Conservation (phyloP, 1,140 invertebrate species). For the Oryctes rhinoceros region DNA sequence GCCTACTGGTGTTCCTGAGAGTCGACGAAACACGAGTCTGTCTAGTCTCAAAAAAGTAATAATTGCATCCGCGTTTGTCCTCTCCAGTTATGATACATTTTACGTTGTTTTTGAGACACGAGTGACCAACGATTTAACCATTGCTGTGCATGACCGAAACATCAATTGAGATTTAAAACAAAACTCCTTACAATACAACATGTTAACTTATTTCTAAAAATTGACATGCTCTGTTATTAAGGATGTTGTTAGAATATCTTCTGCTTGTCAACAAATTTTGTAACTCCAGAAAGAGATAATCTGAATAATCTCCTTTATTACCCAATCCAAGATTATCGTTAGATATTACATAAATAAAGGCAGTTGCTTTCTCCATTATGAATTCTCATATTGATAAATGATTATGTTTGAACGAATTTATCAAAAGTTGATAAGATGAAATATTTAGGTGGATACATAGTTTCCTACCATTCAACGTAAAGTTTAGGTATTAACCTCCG, state of each 20-base stretch:
- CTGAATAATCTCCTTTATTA: background rate
- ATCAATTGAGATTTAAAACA: too few species aligned
- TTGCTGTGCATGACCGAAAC: too few species aligned
- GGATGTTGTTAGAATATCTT: background rate
- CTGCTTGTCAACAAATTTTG: background rate
- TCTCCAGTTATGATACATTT: too few species aligned
- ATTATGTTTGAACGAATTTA: background rate
- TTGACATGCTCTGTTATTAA: too few species aligned
- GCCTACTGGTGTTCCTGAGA: too few species aligned
- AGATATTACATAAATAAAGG: background rate
- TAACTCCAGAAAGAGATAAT: background rate
- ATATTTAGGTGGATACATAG: background rate
- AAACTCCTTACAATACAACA: too few species aligned
- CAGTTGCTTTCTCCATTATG: background rate
- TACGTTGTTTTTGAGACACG: too few species aligned
- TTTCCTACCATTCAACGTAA: background rate
- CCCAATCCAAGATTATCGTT: slow-evolving; percentile 15
- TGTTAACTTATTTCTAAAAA: too few species aligned
- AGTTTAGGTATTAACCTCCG: background rate
- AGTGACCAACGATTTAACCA: too few species aligned
- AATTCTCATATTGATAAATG: slow-evolving; percentile 12
- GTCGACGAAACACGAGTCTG: too few species aligned
- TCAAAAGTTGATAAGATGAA: background rate
- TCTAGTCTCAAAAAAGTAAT: too few species aligned
- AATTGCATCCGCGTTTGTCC: too few species aligned